Evolutionary conservation across 35 echinoderm and acorn worm genomes (phyloP).

Genomic region (Apostichopus parvimensis): DNA sequence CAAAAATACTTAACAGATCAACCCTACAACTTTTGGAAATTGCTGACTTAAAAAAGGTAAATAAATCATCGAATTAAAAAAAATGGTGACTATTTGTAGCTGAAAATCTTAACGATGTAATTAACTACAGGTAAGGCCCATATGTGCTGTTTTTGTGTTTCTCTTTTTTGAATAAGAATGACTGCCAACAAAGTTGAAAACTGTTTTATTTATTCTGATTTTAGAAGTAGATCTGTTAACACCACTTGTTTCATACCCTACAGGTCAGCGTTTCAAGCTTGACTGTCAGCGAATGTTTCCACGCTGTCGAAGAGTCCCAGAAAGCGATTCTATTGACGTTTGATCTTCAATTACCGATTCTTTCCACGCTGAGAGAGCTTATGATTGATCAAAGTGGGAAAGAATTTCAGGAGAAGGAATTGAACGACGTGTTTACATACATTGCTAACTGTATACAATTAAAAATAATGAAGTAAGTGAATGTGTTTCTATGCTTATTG

Average conservation of each 20-base stretch:
- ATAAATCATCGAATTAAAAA: neutral
- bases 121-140: too few relatives aligned
- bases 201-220: too few relatives aligned
- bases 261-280: neutral
- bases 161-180: too few relatives aligned
- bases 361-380: neutral
- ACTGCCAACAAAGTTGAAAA: too few relatives aligned
- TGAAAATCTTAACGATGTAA: too few relatives aligned
- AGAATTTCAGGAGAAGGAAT: neutral
- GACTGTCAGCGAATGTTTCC: neutral
- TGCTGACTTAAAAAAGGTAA: neutral
- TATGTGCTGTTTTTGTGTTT: too few relatives aligned
- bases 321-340: neutral
- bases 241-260: neutral
- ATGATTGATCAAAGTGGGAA: neutral
- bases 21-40: constrained; percentile 8
- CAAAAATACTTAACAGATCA: neutral
- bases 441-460: neutral
- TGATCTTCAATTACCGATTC: neutral
- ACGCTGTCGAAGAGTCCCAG: neutral
- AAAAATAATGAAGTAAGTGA: neutral
- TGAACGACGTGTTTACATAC: neutral
- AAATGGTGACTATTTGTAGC: neutral
- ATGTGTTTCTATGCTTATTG: too few relatives aligned
- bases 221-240: too few relatives aligned